Conservation (phyloP, 2,888 invertebrate species). For the Aporophyla nigra region DNA sequence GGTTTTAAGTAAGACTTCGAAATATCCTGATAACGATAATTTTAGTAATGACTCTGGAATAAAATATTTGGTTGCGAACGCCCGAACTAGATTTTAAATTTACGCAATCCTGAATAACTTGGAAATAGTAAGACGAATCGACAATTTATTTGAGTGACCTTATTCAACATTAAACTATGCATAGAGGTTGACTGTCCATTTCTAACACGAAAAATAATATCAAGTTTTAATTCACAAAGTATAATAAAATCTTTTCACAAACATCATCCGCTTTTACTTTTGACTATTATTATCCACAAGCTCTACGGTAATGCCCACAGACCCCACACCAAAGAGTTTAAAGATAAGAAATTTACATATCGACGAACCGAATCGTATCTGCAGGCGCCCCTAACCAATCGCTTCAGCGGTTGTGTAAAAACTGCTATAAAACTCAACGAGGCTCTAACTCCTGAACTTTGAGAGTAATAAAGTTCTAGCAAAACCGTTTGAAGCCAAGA, state of each 20-base stretch:
- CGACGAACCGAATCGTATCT: slow-evolving; percentile 58
- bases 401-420: slow-evolving; percentile 80
- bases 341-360: slow-evolving; percentile 64
- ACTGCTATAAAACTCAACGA: slow-evolving; percentile 83
- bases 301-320: slow-evolving; percentile 9
- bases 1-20: neutral
- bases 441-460: slow-evolving; percentile 74
- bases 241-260: neutral
- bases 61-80: neutral
- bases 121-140: neutral
- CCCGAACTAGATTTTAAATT: neutral
- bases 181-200: too few relatives aligned
- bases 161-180: neutral
- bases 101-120: too few relatives aligned
- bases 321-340: slow-evolving; percentile 29
- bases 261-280: neutral
- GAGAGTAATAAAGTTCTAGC: slow-evolving; percentile 53
- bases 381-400: slow-evolving; percentile 62
- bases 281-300: slow-evolving; percentile 18
- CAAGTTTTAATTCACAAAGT: neutral
- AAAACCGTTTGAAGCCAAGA: slow-evolving; percentile 52
- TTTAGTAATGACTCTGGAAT: neutral
- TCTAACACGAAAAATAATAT: neutral
- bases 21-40: neutral
- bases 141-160: neutral